Evolutionary conservation across 2,113 vertebrate species (phyloP).

Genomic region (Varanus komodoensis): DNA sequence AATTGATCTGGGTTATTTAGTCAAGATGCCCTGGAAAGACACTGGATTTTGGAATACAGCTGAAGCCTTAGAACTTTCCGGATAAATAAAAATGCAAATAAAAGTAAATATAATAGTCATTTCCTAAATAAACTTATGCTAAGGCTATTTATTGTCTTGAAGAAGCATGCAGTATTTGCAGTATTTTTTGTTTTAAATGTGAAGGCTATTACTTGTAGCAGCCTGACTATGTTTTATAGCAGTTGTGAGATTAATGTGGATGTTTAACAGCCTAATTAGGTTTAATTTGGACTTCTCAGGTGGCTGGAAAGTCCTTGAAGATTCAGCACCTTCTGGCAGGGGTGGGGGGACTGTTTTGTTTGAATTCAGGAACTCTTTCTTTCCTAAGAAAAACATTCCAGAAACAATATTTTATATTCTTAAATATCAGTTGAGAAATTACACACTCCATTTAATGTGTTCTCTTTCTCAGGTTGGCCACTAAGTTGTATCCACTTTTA

Average conservation of each 20-base stretch:
- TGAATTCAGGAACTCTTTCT: neutral
- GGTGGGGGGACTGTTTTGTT: neutral
- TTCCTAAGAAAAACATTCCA: neutral
- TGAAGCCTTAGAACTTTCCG: neutral
- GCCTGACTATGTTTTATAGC: slow-evolving; percentile 64
- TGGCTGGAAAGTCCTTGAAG: slow-evolving; percentile 72
- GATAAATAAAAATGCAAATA: no score
- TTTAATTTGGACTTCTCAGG: slow-evolving; percentile 63
- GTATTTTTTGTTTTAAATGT: slow-evolving; percentile 44
- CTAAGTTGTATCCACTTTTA: neutral
- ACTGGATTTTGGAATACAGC: neutral
- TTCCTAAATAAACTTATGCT: neutral
- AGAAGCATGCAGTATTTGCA: slow-evolving; percentile 10
- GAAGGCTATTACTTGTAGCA: slow-evolving; percentile 55
- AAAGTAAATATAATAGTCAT: neutral
- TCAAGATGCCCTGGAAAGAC: neutral
- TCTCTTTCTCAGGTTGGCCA: neutral
- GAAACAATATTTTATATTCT: neutral
- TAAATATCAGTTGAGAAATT: no score
- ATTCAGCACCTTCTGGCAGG: slow-evolving; percentile 36
- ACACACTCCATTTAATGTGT: neutral
- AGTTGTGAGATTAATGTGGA: slow-evolving; percentile 71
- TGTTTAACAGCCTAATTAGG: slow-evolving; percentile 68
- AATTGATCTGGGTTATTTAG: neutral
- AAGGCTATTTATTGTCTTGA: neutral